These are phyloP conservation scores for Campodea augens DNA, from an alignment of 1,140 invertebrate species.

Conservation along the genomic window DNA sequence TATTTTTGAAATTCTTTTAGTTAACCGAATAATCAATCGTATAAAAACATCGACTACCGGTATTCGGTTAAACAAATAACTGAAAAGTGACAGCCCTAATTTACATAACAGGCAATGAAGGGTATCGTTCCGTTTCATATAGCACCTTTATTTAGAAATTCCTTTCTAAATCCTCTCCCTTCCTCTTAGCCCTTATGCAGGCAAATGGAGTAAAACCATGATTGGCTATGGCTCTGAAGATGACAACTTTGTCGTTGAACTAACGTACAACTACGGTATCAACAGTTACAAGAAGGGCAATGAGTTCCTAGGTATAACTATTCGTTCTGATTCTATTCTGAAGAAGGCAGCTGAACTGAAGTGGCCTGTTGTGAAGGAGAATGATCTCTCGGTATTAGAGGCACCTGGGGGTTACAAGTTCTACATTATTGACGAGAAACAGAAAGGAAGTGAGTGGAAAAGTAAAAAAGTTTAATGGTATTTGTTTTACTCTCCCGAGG, in stretches of 20 bases:
- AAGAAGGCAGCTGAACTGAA: conserved; percentile 43
- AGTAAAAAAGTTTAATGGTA: background rate
- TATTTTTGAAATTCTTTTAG: no score
- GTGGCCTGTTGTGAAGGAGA: conserved; percentile 42
- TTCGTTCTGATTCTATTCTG: conserved; percentile 54
- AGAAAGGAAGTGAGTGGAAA: no score
- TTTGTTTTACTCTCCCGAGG: no score
- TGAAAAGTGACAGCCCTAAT: no score
- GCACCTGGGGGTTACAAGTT: conserved; percentile 87
- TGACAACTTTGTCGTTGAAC: conserved; percentile 84
- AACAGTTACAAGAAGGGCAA: conserved; percentile 66
- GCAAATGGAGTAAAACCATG: conserved; percentile 99
- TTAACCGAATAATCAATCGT: no score
- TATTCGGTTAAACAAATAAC: no score
- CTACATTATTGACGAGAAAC: conserved; percentile 48
- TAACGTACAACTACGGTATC: conserved; percentile 95
- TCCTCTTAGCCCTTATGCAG: conserved; percentile 75
- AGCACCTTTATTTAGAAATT: background rate
- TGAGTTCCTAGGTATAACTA: conserved; percentile 74
- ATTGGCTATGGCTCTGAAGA: conserved; percentile 93
- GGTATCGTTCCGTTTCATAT: background rate
- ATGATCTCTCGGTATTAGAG: conserved; percentile 35
- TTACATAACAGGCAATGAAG: background rate
- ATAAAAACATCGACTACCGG: no score
- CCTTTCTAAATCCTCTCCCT: conserved; percentile 8